Evolutionary conservation across 2,797 vertebrate genomes (phyloP).

Genomic region (Phaenicophaeus curvirostris): DNA sequence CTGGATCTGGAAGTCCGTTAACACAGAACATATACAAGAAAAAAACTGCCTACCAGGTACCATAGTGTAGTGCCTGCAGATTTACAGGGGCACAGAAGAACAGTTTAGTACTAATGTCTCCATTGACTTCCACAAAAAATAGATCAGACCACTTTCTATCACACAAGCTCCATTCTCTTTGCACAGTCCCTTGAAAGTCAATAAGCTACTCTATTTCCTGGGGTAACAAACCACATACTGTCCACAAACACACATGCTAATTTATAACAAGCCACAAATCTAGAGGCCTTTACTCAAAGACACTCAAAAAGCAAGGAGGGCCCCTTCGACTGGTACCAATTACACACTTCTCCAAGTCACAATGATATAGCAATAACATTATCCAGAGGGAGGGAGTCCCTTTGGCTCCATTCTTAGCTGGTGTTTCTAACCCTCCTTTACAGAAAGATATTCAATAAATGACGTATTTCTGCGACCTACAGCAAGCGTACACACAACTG

Average conservation of each 20-base stretch:
- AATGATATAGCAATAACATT: background rate
- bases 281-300: background rate
- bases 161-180: background rate
- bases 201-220: background rate
- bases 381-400: background rate
- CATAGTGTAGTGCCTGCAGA: background rate
- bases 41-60: background rate
- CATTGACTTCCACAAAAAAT: background rate
- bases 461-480: slow-evolving; percentile 42
- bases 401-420: slow-evolving; percentile 23
- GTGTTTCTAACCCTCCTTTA: slow-evolving; percentile 1
- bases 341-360: background rate
- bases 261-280: background rate
- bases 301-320: background rate
- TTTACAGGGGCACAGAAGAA: background rate
- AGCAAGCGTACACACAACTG: slow-evolving; percentile 26
- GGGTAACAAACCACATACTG: slow-evolving; percentile 10
- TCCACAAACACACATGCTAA: background rate
- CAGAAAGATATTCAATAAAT: slow-evolving; percentile 40
- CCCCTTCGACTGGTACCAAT: slow-evolving; percentile 31
- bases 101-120: background rate
- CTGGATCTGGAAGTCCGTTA: background rate
- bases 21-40: background rate
- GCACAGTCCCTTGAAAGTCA: background rate
- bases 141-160: background rate